Conservation (phyloP, 2,797 vertebrate genomes). For the Spondyliosoma cantharus region DNA sequence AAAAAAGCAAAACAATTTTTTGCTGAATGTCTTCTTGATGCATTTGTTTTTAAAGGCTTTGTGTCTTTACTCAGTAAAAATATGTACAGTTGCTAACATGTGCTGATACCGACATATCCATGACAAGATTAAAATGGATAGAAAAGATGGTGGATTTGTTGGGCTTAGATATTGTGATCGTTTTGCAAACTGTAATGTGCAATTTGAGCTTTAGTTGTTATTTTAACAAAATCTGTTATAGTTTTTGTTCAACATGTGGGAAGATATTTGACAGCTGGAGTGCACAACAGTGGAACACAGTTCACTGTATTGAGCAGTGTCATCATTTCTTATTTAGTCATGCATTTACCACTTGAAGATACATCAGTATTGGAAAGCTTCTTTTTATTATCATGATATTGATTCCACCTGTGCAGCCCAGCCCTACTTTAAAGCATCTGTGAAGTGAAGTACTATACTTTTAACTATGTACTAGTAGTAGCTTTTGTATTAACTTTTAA, state of each 20-base stretch:
- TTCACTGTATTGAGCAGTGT: neutral
- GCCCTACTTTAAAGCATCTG: neutral
- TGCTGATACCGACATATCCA: neutral
- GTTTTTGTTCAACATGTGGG: neutral
- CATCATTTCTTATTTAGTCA: neutral
- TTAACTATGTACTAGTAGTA: too few relatives aligned
- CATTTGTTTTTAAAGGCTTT: too few relatives aligned
- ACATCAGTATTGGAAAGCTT: neutral
- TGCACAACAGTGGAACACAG: neutral
- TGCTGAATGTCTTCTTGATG: neutral
- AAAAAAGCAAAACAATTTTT: neutral
- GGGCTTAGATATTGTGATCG: neutral
- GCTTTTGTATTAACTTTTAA: neutral
- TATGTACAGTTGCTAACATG: too few relatives aligned
- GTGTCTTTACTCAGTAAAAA: neutral
- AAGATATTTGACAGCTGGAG: neutral
- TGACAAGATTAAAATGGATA: neutral
- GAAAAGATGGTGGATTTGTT: fast-evolving
- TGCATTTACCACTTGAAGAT: neutral
- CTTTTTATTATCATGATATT: neutral
- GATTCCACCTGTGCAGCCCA: neutral
- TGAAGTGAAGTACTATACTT: neutral
- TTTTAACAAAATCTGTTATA: neutral
- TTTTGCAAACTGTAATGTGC: too few relatives aligned
- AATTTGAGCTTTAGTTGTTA: neutral